phyloP scores from a whole-genome alignment of 2,113 vertebrate genomes.

The Urocynchramus pylzowi region DNA sequence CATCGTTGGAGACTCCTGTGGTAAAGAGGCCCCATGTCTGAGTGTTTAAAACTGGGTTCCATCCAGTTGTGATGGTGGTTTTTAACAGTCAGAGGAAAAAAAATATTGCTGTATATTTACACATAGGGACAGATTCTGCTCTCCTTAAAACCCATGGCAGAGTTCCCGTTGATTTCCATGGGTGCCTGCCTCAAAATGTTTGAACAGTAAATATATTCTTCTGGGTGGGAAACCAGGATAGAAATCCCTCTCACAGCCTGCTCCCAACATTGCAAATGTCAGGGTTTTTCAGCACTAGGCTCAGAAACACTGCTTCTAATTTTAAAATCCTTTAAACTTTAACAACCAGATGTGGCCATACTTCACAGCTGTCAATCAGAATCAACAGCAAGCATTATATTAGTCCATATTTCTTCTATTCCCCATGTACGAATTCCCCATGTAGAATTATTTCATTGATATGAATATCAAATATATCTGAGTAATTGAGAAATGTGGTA shows the following conservation, averaged over 20 bases:
- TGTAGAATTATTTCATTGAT: neutral
- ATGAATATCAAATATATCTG: neutral
- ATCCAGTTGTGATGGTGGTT: slow-evolving; percentile 49
- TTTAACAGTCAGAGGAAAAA: slow-evolving; percentile 33
- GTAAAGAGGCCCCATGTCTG: slow-evolving; percentile 19
- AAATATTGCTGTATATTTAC: slow-evolving; percentile 37
- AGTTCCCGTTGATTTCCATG: slow-evolving; percentile 47
- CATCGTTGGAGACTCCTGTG: slow-evolving; percentile 15
- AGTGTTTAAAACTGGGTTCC: slow-evolving; percentile 33
- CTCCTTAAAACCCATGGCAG: slow-evolving; percentile 46
- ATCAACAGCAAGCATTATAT: neutral
- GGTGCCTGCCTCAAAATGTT: slow-evolving; percentile 50
- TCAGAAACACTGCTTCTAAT: slow-evolving; percentile 15
- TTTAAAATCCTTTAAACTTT: slow-evolving; percentile 51
- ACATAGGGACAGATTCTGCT: slow-evolving; percentile 43
- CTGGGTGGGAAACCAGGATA: slow-evolving; percentile 56
- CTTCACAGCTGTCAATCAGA: slow-evolving; percentile 24
- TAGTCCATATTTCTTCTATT: neutral
- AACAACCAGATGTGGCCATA: neutral
- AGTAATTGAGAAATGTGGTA: neutral
- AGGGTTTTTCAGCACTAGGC: neutral
- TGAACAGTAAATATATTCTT: slow-evolving; percentile 62
- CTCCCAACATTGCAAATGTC: slow-evolving; percentile 29
- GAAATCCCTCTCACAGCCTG: slow-evolving; percentile 51
- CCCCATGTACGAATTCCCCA: neutral